phyloP scores from a whole-genome alignment of 2,888 invertebrate genomes.

The Dermolepida albohirtum region DNA sequence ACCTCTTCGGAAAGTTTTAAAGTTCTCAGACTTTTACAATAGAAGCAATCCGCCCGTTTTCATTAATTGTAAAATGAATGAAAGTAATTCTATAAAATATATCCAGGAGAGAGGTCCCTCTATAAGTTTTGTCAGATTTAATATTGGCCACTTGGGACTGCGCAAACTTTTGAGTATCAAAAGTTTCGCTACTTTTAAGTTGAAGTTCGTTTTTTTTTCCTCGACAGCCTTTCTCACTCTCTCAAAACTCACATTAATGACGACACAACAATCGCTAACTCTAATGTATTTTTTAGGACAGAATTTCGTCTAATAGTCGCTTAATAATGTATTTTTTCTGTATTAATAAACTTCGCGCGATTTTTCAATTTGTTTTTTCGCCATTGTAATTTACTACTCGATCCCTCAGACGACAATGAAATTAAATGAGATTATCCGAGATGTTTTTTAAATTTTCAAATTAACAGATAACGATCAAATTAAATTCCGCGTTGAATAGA shows the following conservation, averaged over 20 bases:
- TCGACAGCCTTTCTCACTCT: constrained; percentile 11
- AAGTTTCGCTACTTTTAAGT: constrained; percentile 30
- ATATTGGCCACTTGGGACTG: constrained; percentile 38
- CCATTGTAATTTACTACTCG: too few relatives aligned
- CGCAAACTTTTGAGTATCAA: constrained; percentile 31
- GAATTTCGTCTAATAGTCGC: background rate
- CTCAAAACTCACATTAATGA: background rate
- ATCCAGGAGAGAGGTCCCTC: constrained; percentile 23
- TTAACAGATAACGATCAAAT: constrained; percentile 8
- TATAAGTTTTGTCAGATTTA: constrained; percentile 42
- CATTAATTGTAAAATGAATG: constrained; percentile 33
- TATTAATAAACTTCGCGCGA: background rate
- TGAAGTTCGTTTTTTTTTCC: constrained; percentile 12
- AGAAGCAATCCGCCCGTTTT: constrained; percentile 1
- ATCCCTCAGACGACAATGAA: background rate
- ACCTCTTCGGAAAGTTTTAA: too few relatives aligned
- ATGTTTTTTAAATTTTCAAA: background rate
- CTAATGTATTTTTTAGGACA: too few relatives aligned
- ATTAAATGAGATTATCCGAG: constrained; percentile 1
- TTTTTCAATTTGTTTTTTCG: too few relatives aligned
- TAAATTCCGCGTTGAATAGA: constrained; percentile 7
- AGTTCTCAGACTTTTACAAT: too few relatives aligned
- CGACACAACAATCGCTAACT: constrained; percentile 1
- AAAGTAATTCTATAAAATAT: constrained; percentile 36
- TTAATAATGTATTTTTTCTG: background rate